These are phyloP conservation scores for Augiades crinisus DNA, from an alignment of 2,888 invertebrate species.

Conservation along the genomic window DNA sequence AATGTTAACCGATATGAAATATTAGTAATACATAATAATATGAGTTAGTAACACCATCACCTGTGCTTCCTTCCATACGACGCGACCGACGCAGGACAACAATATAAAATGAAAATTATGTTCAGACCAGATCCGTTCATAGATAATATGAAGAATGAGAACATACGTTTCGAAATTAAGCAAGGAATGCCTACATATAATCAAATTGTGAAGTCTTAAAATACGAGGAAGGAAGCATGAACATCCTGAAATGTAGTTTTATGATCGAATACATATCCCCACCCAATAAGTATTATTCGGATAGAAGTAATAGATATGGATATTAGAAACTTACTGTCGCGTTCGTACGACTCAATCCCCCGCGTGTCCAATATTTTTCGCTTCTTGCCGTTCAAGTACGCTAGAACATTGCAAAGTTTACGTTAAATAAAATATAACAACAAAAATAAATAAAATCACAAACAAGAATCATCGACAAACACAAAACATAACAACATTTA, in stretches of 20 bases:
- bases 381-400: conserved; percentile 25
- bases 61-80: not conserved
- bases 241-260: not conserved
- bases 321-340: conserved; percentile 61
- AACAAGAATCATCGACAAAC: too few species aligned
- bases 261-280: too few species aligned
- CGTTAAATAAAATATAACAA: conserved; percentile 9
- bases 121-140: too few species aligned
- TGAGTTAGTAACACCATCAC: not conserved
- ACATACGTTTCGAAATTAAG: too few species aligned
- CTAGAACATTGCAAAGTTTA: conserved; percentile 21
- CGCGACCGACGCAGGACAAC: not conserved
- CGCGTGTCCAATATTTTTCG: conserved; percentile 22
- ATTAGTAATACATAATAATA: not conserved
- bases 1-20: too few species aligned
- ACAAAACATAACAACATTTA: not conserved
- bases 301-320: not conserved
- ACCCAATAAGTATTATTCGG: not conserved
- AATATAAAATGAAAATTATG: not conserved
- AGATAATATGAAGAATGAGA: too few species aligned
- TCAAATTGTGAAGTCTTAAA: too few species aligned
- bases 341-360: conserved; percentile 40
- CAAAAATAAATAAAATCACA: not conserved
- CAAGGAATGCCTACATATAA: too few species aligned
- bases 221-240: too few species aligned